Conservation (phyloP, 2,797 vertebrate genomes). For the Knipowitschia caucasica region DNA sequence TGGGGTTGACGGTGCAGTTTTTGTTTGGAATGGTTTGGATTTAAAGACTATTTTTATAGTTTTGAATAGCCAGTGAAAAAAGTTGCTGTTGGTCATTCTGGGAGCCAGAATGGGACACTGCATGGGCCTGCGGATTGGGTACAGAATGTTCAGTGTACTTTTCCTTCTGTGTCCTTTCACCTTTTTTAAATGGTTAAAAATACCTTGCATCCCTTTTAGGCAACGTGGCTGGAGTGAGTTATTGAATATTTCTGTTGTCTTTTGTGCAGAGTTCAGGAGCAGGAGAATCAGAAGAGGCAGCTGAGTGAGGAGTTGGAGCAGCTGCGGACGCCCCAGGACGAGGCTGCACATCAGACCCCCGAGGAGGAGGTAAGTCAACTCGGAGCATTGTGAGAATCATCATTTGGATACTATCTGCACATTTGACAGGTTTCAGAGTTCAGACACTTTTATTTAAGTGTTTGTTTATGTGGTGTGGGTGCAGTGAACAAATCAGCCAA, state of each 20-base stretch:
- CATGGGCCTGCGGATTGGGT: conserved; percentile 78
- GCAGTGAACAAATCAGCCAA: too few species aligned
- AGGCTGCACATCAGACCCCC: conserved; percentile 74
- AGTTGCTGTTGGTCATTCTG: conserved; percentile 68
- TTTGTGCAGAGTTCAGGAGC: conserved; percentile 75
- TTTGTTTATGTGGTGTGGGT: too few species aligned
- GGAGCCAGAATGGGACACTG: conserved; percentile 79
- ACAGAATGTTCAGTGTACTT: conserved; percentile 60
- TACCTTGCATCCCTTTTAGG: neutral
- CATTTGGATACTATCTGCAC: too few species aligned
- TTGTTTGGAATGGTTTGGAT: conserved; percentile 18
- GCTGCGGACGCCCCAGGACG: conserved; percentile 69
- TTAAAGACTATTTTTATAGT: conserved; percentile 26
- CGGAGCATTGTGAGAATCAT: too few species aligned
- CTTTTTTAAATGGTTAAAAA: conserved; percentile 1
- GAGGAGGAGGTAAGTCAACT: conserved; percentile 61
- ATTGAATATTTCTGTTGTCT: conserved; percentile 5
- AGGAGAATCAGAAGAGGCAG: conserved; percentile 77
- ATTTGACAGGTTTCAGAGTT: too few species aligned
- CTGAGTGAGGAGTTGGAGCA: conserved; percentile 75
- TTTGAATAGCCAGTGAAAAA: conserved; percentile 41
- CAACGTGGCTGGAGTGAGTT: neutral
- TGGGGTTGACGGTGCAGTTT: conserved; percentile 6
- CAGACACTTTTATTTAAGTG: too few species aligned
- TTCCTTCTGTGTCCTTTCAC: conserved; percentile 1